phyloP scores from a whole-genome alignment of 2,888 invertebrate genomes.

The Venusia cambrica region DNA sequence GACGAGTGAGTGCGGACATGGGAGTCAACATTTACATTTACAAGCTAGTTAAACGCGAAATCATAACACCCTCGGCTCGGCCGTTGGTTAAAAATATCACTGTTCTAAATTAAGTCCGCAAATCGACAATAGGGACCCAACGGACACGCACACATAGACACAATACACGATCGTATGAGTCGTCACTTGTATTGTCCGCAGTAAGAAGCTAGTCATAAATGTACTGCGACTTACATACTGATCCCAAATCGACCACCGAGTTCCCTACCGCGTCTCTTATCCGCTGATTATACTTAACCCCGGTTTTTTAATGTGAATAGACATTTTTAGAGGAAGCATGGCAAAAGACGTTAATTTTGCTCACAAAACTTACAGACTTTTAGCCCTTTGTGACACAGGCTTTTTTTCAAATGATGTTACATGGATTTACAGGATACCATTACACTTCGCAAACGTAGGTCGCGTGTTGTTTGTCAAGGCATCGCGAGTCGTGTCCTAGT shows the following conservation, averaged over 20 bases:
- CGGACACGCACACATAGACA: constrained; percentile 36
- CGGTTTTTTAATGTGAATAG: too few species aligned
- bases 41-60: constrained; percentile 10
- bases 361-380: too few species aligned
- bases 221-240: constrained; percentile 8
- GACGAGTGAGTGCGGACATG: not conserved
- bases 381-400: too few species aligned
- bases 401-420: too few species aligned
- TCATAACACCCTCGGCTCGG: constrained; percentile 15
- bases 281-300: too few species aligned
- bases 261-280: too few species aligned
- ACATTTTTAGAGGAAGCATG: too few species aligned
- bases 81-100: constrained; percentile 53
- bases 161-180: constrained; percentile 37
- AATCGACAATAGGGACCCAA: constrained; percentile 49
- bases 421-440: too few species aligned
- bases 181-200: constrained; percentile 41
- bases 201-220: not conserved
- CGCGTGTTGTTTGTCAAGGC: not conserved
- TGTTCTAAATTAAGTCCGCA: constrained; percentile 59
- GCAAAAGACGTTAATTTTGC: too few species aligned
- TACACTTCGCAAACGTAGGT: too few species aligned
- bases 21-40: constrained; percentile 5
- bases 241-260: too few species aligned
- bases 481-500: constrained; percentile 17